Evolutionary conservation across 2,888 invertebrate species (phyloP).

Genomic region (Parthenolecanium corni): DNA sequence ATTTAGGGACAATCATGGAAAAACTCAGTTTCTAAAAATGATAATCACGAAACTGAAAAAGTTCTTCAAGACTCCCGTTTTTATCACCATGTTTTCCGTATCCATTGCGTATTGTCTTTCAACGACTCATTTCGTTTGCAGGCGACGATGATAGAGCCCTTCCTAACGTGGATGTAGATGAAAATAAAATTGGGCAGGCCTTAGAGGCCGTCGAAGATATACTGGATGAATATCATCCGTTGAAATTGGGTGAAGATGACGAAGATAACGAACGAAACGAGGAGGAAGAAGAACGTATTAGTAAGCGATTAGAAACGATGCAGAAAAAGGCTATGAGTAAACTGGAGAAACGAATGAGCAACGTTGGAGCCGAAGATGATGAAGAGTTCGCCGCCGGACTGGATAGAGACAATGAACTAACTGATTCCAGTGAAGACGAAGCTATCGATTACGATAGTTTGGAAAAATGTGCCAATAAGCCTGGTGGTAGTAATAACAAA

Average conservation of each 20-base stretch:
- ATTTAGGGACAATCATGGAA: too few relatives aligned
- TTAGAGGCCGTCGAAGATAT: conserved; percentile 2
- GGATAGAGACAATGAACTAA: neutral
- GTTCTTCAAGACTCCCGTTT: too few relatives aligned
- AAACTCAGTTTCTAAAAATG: too few relatives aligned
- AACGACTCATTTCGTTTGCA: neutral
- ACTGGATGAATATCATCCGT: conserved; percentile 6
- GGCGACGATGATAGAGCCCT: neutral
- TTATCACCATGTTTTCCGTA: too few relatives aligned
- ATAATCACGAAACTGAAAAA: too few relatives aligned
- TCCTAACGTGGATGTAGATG: neutral
- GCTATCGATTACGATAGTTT: neutral
- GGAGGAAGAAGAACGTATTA: conserved; percentile 6
- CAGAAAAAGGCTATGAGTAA: conserved; percentile 6
- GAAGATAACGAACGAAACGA: neutral
- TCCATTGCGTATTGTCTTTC: too few relatives aligned
- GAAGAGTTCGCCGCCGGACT: conserved; percentile 2
- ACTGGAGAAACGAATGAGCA: neutral
- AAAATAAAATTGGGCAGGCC: neutral
- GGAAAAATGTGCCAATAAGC: neutral
- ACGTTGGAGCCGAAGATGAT: too few relatives aligned
- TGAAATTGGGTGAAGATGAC: conserved; percentile 9
- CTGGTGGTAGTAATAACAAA: neutral
- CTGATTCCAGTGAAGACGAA: neutral
- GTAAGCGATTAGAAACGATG: neutral